These are phyloP conservation scores for Theristicus caerulescens DNA, from an alignment of 2,113 vertebrate genomes.

Conservation along the genomic window DNA sequence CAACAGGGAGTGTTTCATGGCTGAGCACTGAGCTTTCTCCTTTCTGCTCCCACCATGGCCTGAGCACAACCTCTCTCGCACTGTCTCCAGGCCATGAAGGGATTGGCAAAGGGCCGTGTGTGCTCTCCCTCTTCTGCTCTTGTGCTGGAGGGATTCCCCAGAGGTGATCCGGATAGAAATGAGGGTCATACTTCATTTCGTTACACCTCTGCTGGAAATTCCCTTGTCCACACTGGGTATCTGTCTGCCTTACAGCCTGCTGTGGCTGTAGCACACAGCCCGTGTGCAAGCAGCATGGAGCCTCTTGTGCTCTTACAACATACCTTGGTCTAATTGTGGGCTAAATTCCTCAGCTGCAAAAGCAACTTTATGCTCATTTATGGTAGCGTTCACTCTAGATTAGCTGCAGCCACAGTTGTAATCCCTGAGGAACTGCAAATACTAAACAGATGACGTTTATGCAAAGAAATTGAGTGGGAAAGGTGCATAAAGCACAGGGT, in stretches of 20 bases:
- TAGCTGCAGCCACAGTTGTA: neutral
- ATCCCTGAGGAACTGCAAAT: neutral
- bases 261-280: neutral
- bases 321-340: neutral
- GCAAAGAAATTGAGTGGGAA: neutral
- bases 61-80: fast-evolving
- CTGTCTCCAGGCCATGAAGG: fast-evolving
- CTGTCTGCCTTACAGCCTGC: neutral
- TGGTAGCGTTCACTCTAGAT: neutral
- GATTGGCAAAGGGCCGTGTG: neutral
- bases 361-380: neutral
- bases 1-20: fast-evolving
- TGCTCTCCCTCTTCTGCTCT: neutral
- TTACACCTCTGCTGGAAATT: neutral
- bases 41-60: neutral
- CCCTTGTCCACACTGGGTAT: neutral
- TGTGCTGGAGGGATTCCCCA: neutral
- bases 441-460: neutral
- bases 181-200: neutral
- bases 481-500: neutral
- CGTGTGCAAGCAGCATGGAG: fast-evolving
- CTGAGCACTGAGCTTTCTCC: neutral
- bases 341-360: neutral
- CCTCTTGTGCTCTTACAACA: neutral
- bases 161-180: neutral